phyloP scores from a whole-genome alignment of 2,113 vertebrate genomes.

The Triplophysa dalaica region DNA sequence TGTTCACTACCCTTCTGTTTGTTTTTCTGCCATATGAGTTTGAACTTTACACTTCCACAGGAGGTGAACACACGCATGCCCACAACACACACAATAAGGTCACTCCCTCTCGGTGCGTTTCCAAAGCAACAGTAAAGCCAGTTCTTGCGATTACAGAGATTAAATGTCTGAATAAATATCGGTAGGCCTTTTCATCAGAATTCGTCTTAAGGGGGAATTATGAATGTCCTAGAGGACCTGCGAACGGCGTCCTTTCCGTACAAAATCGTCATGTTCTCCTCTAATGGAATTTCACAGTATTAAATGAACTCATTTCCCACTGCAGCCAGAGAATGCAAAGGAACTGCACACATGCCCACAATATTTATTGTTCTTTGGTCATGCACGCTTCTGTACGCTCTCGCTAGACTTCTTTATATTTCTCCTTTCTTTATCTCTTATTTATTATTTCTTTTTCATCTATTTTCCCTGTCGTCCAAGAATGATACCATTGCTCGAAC shows the following conservation, averaged over 20 bases:
- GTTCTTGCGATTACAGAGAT: slow-evolving; percentile 46
- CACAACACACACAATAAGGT: slow-evolving; percentile 19
- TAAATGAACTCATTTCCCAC: slow-evolving; percentile 43
- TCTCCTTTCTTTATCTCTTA: background rate
- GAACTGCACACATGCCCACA: slow-evolving; percentile 11
- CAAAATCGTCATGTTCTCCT: slow-evolving; percentile 33
- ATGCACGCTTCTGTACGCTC: slow-evolving; percentile 16
- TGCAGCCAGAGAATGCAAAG: slow-evolving; percentile 23
- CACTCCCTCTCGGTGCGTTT: slow-evolving; percentile 28
- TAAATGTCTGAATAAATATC: slow-evolving; percentile 42
- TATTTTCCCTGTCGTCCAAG: background rate
- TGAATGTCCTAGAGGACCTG: background rate
- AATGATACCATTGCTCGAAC: background rate
- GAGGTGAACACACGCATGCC: background rate
- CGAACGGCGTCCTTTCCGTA: background rate
- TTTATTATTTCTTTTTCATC: background rate
- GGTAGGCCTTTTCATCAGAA: slow-evolving; percentile 30
- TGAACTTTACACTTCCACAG: background rate
- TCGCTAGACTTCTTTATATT: slow-evolving; percentile 17
- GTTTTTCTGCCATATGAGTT: background rate
- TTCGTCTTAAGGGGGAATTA: slow-evolving; percentile 39
- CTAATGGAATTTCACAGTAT: slow-evolving; percentile 50
- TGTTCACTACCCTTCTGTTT: slow-evolving; percentile 6
- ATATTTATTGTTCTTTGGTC: slow-evolving; percentile 37
- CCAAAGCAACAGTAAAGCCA: slow-evolving; percentile 46